Percentiles rank a stretch among this genome's conserved stretches.
Evolutionary conservation across 2,797 vertebrate species (phyloP).

Genomic region (Tauraco hartlaubi): DNA sequence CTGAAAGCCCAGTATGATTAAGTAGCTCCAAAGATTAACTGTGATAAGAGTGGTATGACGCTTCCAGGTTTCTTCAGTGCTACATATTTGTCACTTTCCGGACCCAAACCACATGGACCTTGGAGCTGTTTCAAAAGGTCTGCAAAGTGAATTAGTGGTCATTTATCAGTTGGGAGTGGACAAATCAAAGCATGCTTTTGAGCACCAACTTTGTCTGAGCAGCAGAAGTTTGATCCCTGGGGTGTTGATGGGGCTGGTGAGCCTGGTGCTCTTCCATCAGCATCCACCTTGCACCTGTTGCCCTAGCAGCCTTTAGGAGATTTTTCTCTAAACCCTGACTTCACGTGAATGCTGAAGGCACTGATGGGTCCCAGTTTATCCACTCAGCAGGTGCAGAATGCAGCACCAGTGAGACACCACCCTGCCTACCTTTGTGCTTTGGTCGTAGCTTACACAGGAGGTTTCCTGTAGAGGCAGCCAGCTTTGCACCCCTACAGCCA

Average conservation of each 20-base stretch:
- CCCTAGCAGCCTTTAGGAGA: background rate
- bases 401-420: background rate
- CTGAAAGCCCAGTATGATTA: slow-evolving; percentile 67
- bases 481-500: accelerated
- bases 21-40: slow-evolving; percentile 57
- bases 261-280: background rate
- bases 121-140: background rate
- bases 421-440: background rate
- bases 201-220: background rate
- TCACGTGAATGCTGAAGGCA: background rate
- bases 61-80: slow-evolving; percentile 30
- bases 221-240: background rate
- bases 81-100: background rate
- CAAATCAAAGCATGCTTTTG: background rate
- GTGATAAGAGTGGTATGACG: background rate
- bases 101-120: background rate
- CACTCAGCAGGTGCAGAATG: background rate
- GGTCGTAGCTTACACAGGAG: background rate
- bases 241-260: background rate
- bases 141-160: background rate
- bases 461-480: background rate
- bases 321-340: background rate
- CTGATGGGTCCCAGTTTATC: background rate
- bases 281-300: background rate
- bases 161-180: background rate